These are phyloP conservation scores for Venustaconcha ellipsiformis DNA, from an alignment of 1,140 invertebrate genomes.

Conservation along the genomic window DNA sequence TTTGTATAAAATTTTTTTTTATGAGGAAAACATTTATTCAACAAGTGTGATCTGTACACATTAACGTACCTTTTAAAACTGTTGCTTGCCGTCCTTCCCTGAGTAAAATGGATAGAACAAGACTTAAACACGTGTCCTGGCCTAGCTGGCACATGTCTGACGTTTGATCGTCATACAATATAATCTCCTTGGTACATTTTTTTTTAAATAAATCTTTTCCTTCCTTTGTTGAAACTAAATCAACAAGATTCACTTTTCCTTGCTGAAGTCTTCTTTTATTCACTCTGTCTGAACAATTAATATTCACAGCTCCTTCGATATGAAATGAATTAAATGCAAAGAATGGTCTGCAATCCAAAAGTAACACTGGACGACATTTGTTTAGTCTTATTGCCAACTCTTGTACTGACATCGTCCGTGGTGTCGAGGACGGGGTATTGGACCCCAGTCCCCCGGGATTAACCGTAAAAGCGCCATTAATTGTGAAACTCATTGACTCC, in stretches of 20 bases:
- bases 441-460: conserved; percentile 18
- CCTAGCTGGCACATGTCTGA: conserved; percentile 66
- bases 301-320: conserved; percentile 80
- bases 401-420: conserved; percentile 46
- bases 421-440: conserved; percentile 7
- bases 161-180: conserved; percentile 78
- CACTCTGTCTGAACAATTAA: conserved; percentile 82
- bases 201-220: conserved; percentile 77
- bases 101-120: conserved; percentile 78
- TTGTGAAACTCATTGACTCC: conserved; percentile 46
- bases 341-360: conserved; percentile 81
- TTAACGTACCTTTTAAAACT: conserved; percentile 78
- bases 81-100: conserved; percentile 80
- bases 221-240: conserved; percentile 75
- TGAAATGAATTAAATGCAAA: conserved; percentile 80
- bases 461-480: conserved; percentile 31
- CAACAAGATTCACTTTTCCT: conserved; percentile 77
- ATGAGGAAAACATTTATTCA: neutral
- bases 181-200: conserved; percentile 70
- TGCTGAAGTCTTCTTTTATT: conserved; percentile 78
- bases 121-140: conserved; percentile 75
- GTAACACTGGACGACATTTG: conserved; percentile 68
- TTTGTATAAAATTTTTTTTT: no score
- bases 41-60: neutral
- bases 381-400: conserved; percentile 51